A percentile compares a stretch with the other conserved stretches of the same genome.
Conservation (phyloP, 2,797 vertebrate genomes). For the Dallia pectoralis region DNA sequence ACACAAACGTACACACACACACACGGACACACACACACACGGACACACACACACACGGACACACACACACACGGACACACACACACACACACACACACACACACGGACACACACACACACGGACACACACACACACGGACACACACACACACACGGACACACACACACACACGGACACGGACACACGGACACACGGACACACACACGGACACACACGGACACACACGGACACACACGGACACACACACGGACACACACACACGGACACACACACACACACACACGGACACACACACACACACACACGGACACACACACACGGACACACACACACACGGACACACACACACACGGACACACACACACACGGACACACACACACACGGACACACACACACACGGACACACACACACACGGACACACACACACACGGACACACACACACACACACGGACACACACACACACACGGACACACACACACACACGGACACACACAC, state of each 20-base stretch:
- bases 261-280: constrained; percentile 11
- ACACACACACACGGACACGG: constrained; percentile 19
- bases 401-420: constrained; percentile 13
- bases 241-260: too few relatives aligned
- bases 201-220: not conserved
- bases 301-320: not conserved
- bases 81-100: too few relatives aligned
- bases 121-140: not conserved
- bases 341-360: not conserved
- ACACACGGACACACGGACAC: too few relatives aligned
- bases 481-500: too few relatives aligned
- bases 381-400: too few relatives aligned
- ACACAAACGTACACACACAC: not conserved
- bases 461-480: too few relatives aligned
- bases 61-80: not conserved
- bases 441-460: not conserved
- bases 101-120: constrained; percentile 6
- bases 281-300: too few relatives aligned
- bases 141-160: too few relatives aligned
- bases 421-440: too few relatives aligned
- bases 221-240: constrained; percentile 17
- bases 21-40: not conserved
- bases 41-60: not conserved
- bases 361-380: constrained; percentile 17
- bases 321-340: constrained; percentile 4